Evolutionary conservation across 2,797 vertebrate genomes (phyloP), one percentile per base, ranked within the genome.

Genomic region (Gymnopithys bicolor): DNA sequence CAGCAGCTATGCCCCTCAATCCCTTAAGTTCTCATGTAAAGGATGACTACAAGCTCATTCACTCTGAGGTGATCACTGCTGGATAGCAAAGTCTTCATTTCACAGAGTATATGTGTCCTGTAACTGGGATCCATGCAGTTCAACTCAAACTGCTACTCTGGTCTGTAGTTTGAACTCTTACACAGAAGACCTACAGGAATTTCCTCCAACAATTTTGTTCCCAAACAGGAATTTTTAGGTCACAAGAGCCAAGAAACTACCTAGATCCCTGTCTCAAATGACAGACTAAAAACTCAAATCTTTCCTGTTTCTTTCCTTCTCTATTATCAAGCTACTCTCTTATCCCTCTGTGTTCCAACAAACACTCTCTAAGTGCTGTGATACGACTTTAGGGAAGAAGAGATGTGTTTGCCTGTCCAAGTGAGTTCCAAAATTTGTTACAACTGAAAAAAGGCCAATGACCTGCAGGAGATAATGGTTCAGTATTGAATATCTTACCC

Each of bases 401-500:
- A 80, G 24, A 58, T 24, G 13, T 23, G 15, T 53, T 33, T 77
- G 22, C 37, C 4, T 0, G 33, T 75, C 28, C n/a, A 39, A 62
- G 21, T 13, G 28, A 92, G 28, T 90, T 88, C 73, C 66, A 49
- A 66, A 51, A n/a, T 49, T n/a, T 19, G 37, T 45, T 17, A 62
- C 66, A 75, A 25, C 15, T 32, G n/a, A 19, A 24, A 24, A 51
- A 84, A 62, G 62, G 49, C 33, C 66, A 43, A 2, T 43, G 80
- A 75, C 37, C n/a, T 82, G 48, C 58, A 71, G 48, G 76, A 91
- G 41, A 46, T 8, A 86, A 73, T 11, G 15, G 33, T 41, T 87
- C 41, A 25, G 58, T 5, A 55, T 19, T 46, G 27, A 69, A 5
- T 77, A 84, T 69, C 97, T 98, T 97, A 99, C 99, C 98, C 97